These are phyloP conservation scores for Andinoacara biseriatus DNA, from an alignment of 2,113 vertebrate species.

Conservation along the genomic window DNA sequence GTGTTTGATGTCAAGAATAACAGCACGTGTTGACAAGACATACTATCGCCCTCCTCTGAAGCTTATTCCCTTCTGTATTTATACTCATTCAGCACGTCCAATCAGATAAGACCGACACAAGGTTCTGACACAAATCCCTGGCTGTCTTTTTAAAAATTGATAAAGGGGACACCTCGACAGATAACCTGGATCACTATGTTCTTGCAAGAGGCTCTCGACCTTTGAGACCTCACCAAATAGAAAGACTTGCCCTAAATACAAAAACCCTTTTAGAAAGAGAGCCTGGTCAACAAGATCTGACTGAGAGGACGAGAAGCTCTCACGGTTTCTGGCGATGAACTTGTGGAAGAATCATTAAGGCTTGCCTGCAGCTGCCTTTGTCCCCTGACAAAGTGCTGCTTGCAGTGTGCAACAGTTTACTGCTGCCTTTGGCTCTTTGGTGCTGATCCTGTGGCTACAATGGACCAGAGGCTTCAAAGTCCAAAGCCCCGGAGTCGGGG, in stretches of 20 bases:
- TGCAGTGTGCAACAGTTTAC: not conserved
- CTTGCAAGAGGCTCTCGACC: not conserved
- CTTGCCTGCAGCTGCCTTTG: not conserved
- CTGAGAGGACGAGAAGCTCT: not conserved
- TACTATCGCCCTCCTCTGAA: not conserved
- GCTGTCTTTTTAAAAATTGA: not conserved
- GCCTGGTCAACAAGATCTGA: not conserved
- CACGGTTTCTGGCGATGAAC: not conserved
- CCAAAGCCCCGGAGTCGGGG: not conserved
- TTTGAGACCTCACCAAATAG: not conserved
- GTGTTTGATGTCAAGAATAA: not conserved
- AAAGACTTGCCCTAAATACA: not conserved
- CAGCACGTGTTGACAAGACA: not conserved
- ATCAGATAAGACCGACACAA: not conserved
- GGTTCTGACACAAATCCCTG: not conserved
- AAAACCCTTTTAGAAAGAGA: fast-evolving
- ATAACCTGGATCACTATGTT: not conserved
- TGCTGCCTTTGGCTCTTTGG: not conserved
- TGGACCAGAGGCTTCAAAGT: not conserved
- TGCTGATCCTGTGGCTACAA: not conserved
- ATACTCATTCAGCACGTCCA: not conserved
- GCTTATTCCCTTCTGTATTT: not conserved
- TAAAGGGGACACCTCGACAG: not conserved
- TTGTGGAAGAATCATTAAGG: not conserved
- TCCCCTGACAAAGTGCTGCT: not conserved